phyloP scores from a whole-genome alignment of 1,140 invertebrate genomes.

The Ruditapes philippinarum region DNA sequence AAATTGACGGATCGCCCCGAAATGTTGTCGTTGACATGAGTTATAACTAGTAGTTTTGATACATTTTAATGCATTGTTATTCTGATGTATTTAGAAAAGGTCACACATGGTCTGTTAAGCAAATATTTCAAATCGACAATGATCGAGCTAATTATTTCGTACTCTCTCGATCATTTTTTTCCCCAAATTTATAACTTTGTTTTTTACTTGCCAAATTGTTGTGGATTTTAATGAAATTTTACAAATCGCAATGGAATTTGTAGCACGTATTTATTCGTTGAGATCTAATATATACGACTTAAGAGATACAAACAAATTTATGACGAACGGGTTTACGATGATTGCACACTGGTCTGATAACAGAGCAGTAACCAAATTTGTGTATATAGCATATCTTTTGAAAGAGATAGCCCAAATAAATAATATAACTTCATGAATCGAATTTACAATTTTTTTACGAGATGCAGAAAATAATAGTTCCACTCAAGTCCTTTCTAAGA shows the following conservation, averaged over 20 bases:
- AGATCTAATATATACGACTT: no score
- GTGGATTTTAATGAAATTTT: neutral
- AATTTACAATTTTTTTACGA: no score
- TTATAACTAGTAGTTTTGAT: constrained; percentile 17
- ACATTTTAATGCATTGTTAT: constrained; percentile 6
- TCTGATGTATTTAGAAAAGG: constrained; percentile 1
- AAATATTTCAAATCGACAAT: constrained; percentile 38
- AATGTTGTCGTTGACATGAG: neutral
- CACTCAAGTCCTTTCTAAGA: no score
- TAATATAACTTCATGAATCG: no score
- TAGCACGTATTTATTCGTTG: neutral
- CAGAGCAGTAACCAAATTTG: no score
- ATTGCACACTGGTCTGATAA: neutral
- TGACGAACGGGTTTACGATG: neutral
- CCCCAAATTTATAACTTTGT: neutral
- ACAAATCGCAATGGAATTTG: neutral
- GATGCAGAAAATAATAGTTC: no score
- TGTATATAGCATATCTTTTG: no score
- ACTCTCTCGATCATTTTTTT: neutral
- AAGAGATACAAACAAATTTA: neutral
- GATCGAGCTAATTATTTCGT: neutral
- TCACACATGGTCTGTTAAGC: neutral
- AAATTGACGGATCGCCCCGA: neutral
- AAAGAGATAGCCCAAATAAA: no score
- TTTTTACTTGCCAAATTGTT: neutral